Conservation (phyloP, 2,888 invertebrate genomes). For the Amorpha juglandis region DNA sequence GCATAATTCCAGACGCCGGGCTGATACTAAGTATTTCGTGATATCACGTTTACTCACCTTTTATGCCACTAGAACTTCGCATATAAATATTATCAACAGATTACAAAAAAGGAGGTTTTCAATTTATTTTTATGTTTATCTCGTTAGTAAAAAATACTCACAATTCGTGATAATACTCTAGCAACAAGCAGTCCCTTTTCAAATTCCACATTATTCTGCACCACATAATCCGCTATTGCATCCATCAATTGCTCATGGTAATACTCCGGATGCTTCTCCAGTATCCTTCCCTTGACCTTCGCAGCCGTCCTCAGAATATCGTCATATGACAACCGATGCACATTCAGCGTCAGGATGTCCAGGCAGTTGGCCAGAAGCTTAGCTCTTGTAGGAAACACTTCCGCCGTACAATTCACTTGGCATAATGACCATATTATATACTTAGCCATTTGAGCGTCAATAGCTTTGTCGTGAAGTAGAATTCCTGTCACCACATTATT, state of each 20-base stretch:
- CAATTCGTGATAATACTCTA: conserved; percentile 81
- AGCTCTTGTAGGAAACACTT: conserved; percentile 66
- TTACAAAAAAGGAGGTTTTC: no score
- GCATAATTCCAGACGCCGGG: no score
- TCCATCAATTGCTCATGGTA: conserved; percentile 86
- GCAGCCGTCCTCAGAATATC: conserved; percentile 80
- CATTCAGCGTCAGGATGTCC: conserved; percentile 71
- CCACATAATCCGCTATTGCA: conserved; percentile 77
- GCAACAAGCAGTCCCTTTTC: conserved; percentile 76
- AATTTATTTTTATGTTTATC: no score
- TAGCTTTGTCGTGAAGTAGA: conserved; percentile 67
- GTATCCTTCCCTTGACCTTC: conserved; percentile 72
- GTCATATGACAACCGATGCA: conserved; percentile 70
- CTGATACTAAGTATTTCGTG: no score
- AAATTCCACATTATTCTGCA: conserved; percentile 80
- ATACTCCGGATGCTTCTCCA: conserved; percentile 78
- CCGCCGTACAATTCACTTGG: conserved; percentile 71
- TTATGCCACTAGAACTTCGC: no score
- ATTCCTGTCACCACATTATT: conserved; percentile 82
- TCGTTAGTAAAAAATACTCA: conserved; percentile 61
- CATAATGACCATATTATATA: conserved; percentile 84
- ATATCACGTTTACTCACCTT: no score
- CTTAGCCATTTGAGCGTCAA: conserved; percentile 74
- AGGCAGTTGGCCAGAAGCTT: conserved; percentile 81
- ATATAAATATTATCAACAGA: background rate